Evolutionary conservation across 2,888 invertebrate species (phyloP).

Genomic region (Melinopterus prodromus): DNA sequence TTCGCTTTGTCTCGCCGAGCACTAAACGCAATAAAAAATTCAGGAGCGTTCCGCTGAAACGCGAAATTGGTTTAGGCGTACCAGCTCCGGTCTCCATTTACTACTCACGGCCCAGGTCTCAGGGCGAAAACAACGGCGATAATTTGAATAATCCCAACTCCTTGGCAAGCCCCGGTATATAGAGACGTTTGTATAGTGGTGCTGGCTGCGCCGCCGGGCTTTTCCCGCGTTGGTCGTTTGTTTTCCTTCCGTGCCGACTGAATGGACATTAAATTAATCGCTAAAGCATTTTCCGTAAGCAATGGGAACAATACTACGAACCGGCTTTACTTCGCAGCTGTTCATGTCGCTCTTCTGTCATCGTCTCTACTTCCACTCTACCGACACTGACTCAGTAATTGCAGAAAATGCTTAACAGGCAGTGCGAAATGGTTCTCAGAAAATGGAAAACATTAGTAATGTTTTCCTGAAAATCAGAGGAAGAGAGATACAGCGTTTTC

Average conservation of each 20-base stretch:
- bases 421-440: no score
- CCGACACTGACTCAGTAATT: no score
- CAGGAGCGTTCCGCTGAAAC: background rate
- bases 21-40: background rate
- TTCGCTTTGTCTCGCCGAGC: background rate
- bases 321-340: background rate
- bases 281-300: background rate
- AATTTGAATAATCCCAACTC: background rate
- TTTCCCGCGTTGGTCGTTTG: background rate
- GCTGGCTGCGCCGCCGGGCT: background rate
- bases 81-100: background rate
- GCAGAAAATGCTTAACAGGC: no score
- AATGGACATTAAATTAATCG: background rate
- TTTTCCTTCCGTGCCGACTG: background rate
- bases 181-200: background rate
- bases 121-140: background rate
- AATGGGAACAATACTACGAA: background rate
- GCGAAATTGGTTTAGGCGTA: background rate
- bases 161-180: background rate
- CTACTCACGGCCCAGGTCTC: background rate
- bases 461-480: no score
- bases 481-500: no score
- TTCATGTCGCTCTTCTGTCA: background rate
- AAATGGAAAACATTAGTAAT: no score
- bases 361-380: background rate